Percentiles rank a stretch among this genome's conserved stretches.
Evolutionary conservation across 2,797 vertebrate genomes (phyloP).

Genomic region (Hypotaenidia philippensis): DNA sequence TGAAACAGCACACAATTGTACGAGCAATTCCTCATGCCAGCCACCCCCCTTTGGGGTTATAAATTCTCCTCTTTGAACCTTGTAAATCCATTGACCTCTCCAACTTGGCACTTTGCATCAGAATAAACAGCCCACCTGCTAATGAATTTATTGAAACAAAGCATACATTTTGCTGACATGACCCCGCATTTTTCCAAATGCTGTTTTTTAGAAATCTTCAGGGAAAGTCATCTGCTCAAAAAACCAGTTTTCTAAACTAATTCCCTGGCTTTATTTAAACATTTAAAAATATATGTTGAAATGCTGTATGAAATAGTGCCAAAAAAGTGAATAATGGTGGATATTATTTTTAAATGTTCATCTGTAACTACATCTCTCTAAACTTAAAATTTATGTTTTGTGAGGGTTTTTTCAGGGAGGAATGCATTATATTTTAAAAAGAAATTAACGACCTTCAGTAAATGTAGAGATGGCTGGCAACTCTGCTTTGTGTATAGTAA

Average conservation of each 20-base stretch:
- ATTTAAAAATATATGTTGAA: slow-evolving; percentile 55
- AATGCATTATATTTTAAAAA: slow-evolving; percentile 63
- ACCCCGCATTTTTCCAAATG: slow-evolving; percentile 30
- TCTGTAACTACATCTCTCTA: slow-evolving; percentile 50
- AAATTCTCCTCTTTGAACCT: slow-evolving; percentile 58
- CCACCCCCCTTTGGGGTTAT: not conserved
- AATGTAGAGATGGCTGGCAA: slow-evolving; percentile 68
- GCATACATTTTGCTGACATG: slow-evolving; percentile 17
- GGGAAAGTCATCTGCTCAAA: slow-evolving; percentile 28
- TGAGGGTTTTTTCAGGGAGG: slow-evolving; percentile 31
- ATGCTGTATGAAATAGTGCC: slow-evolving; percentile 53
- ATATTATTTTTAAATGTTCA: slow-evolving; percentile 66
- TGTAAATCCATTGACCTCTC: slow-evolving; percentile 59
- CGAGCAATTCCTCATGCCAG: slow-evolving; percentile 11
- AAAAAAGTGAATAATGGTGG: slow-evolving; percentile 63
- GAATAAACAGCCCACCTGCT: slow-evolving; percentile 52
- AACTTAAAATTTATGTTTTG: slow-evolving; percentile 71
- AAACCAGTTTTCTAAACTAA: slow-evolving; percentile 30
- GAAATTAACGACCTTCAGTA: slow-evolving; percentile 76
- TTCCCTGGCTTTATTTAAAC: slow-evolving; percentile 50
- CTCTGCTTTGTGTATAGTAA: slow-evolving; percentile 65
- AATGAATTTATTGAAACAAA: slow-evolving; percentile 64
- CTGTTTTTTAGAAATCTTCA: slow-evolving; percentile 30
- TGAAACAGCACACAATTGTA: not conserved
- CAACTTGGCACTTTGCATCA: slow-evolving; percentile 49